Conservation (phyloP, 92 coral and sea anemone species). For the Pocillopora meandrina region DNA sequence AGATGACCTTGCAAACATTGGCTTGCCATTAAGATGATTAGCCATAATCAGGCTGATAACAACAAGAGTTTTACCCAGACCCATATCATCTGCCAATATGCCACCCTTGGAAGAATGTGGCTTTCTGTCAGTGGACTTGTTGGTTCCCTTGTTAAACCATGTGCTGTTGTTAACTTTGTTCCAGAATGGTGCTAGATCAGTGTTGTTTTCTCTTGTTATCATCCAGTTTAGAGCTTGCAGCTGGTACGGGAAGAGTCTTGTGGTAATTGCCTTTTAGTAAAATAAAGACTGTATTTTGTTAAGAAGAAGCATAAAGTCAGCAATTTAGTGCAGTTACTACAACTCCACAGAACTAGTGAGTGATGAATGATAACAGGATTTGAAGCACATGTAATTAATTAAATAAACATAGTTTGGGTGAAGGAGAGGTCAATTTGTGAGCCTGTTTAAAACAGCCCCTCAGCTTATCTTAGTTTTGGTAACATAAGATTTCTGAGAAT, state of each 20-base stretch:
- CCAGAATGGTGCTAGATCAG: slow-evolving; percentile 87
- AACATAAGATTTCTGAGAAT: too few relatives aligned
- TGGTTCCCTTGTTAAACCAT: slow-evolving; percentile 84
- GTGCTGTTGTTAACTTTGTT: slow-evolving; percentile 31
- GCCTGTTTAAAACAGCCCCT: too few relatives aligned
- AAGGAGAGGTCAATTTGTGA: too few relatives aligned
- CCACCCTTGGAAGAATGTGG: slow-evolving; percentile 80
- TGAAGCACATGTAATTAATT: too few relatives aligned
- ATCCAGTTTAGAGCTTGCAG: slow-evolving; percentile 88
- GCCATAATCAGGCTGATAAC: slow-evolving; percentile 80
- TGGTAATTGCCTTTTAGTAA: slow-evolving; percentile 63
- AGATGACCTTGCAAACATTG: slow-evolving; percentile 70
- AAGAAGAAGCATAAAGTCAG: too few relatives aligned
- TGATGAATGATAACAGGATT: too few relatives aligned
- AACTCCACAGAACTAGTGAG: too few relatives aligned
- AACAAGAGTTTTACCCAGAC: slow-evolving; percentile 80
- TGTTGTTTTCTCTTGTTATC: slow-evolving; percentile 74
- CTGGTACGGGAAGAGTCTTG: slow-evolving; percentile 75
- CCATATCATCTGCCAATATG: slow-evolving; percentile 94
- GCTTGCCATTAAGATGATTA: slow-evolving; percentile 78
- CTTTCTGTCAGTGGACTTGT: slow-evolving; percentile 54
- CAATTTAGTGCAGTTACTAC: too few relatives aligned
- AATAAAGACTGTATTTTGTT: not conserved
- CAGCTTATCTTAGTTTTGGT: too few relatives aligned
- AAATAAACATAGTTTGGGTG: too few relatives aligned